These are phyloP conservation scores for Collichthys lucidus DNA, from an alignment of 2,113 vertebrate genomes.

Conservation along the genomic window DNA sequence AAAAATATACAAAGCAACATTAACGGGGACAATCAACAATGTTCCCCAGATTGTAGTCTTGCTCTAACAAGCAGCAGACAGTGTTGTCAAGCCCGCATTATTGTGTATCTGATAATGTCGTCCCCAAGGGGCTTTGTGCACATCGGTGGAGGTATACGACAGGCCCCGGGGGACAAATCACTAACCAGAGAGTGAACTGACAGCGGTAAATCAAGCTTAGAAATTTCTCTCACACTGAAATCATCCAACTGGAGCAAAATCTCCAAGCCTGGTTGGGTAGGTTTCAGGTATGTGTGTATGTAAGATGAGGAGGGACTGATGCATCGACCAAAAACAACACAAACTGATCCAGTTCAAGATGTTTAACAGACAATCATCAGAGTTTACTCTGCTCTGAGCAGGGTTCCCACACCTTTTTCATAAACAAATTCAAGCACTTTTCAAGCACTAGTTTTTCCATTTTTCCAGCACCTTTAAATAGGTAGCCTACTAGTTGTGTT, in stretches of 20 bases:
- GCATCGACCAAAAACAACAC: background rate
- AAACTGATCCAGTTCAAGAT: background rate
- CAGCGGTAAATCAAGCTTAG: slow-evolving; percentile 24
- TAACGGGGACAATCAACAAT: background rate
- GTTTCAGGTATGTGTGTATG: background rate
- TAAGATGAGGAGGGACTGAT: background rate
- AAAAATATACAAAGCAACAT: background rate
- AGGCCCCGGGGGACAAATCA: slow-evolving; percentile 1
- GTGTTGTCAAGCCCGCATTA: background rate
- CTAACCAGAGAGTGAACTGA: background rate
- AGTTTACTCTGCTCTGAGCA: background rate
- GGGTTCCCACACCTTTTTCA: no score
- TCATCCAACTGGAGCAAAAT: slow-evolving; percentile 7
- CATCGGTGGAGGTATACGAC: background rate
- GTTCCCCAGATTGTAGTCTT: background rate
- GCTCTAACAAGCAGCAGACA: slow-evolving; percentile 2
- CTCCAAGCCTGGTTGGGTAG: background rate
- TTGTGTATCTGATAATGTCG: background rate
- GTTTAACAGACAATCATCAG: background rate
- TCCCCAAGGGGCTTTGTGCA: background rate
- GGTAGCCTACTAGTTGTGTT: no score
- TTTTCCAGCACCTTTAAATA: no score
- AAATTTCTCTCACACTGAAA: slow-evolving; percentile 3
- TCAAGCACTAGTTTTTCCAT: no score
- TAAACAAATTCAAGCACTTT: no score